phyloP scores from a whole-genome alignment of 2,888 invertebrate genomes.

The Autographa pulchrina region DNA sequence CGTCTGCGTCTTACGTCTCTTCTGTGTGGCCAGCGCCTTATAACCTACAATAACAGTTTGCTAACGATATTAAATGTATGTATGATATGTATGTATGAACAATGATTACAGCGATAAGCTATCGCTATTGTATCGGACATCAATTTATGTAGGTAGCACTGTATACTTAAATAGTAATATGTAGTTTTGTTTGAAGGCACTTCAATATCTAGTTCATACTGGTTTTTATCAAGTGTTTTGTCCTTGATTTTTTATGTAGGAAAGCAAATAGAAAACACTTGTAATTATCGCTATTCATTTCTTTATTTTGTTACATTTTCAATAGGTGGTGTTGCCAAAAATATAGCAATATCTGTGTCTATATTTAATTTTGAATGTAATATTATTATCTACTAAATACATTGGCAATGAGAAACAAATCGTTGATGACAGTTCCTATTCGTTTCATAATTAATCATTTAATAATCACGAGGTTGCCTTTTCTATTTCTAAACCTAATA shows the following conservation, averaged over 20 bases:
- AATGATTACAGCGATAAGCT: conserved; percentile 46
- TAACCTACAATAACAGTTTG: conserved; percentile 18
- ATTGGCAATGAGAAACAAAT: background rate
- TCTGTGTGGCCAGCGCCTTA: too few relatives aligned
- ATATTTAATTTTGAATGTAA: background rate
- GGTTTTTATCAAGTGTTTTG: conserved; percentile 13
- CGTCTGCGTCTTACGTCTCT: too few relatives aligned
- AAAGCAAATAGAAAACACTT: background rate
- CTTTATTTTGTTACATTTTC: background rate
- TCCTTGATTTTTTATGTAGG: conserved; percentile 7
- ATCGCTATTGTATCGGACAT: conserved; percentile 42
- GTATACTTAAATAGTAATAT: conserved; percentile 32
- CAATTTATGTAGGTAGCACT: conserved; percentile 41
- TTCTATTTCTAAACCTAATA: conserved; percentile 13
- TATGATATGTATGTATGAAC: conserved; percentile 16
- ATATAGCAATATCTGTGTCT: background rate
- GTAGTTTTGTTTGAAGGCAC: conserved; percentile 18
- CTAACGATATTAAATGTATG: conserved; percentile 24
- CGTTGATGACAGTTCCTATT: conserved; percentile 4
- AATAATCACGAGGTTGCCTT: background rate
- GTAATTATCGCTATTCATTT: background rate
- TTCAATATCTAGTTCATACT: conserved; percentile 17
- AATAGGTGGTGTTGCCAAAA: background rate
- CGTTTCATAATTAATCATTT: background rate
- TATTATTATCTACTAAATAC: background rate